phyloP scores from a whole-genome alignment of 92 coral and sea anemone species.

The Bergia sp. region DNA sequence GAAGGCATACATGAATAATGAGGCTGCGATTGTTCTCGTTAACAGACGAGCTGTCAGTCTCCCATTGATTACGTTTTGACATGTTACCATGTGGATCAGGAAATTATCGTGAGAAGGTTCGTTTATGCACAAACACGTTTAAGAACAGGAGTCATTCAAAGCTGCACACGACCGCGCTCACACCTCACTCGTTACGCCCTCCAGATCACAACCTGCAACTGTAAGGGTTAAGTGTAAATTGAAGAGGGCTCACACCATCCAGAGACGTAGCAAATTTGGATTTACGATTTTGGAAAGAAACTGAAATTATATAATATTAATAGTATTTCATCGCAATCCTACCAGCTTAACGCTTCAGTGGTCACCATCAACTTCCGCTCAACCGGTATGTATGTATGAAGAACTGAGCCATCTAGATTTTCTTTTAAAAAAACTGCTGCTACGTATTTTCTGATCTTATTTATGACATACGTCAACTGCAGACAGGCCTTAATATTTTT shows the following conservation, averaged over 20 bases:
- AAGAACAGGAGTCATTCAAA: conserved; percentile 39
- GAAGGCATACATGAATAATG: conserved; percentile 28
- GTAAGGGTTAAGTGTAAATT: not conserved
- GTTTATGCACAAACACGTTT: conserved; percentile 43
- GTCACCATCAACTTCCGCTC: conserved; percentile 28
- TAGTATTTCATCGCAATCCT: not conserved
- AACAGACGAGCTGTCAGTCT: conserved; percentile 21
- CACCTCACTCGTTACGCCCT: not conserved
- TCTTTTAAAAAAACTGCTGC: not conserved
- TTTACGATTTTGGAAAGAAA: not conserved
- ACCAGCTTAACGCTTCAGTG: conserved; percentile 21
- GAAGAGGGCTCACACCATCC: not conserved
- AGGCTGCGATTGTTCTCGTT: not conserved
- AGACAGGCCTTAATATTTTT: not conserved
- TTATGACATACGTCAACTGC: not conserved
- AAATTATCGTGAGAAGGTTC: not conserved
- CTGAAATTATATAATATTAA: not conserved
- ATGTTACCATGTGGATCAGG: conserved; percentile 24
- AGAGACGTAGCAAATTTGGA: not conserved
- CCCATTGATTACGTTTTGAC: conserved; percentile 31
- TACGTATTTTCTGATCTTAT: not conserved
- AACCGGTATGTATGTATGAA: not conserved
- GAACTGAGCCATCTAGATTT: not conserved
- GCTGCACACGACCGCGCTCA: not conserved
- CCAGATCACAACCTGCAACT: not conserved